Evolutionary conservation across 2,113 vertebrate species (phyloP).

Genomic region (Numida meleagris): DNA sequence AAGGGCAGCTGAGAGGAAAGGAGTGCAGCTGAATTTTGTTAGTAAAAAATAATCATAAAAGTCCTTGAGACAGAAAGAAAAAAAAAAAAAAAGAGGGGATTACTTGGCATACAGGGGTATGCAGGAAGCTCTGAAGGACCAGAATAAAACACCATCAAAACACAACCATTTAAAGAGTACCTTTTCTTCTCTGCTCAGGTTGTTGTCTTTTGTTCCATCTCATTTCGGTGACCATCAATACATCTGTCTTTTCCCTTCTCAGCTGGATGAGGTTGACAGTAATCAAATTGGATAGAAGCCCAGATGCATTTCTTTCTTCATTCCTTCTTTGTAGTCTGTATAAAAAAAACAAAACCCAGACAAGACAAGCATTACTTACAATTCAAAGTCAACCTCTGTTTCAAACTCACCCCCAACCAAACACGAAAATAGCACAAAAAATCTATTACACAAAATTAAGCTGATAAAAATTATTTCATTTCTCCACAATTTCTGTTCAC

Average conservation of each 20-base stretch:
- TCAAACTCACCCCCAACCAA: not conserved
- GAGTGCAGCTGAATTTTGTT: constrained; percentile 24
- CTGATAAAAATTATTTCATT: constrained; percentile 40
- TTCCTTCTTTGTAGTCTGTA: not conserved
- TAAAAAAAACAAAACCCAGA: not conserved
- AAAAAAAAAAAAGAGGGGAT: not conserved
- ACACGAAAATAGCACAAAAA: not conserved
- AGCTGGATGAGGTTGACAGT: not conserved
- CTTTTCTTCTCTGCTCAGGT: constrained; percentile 24
- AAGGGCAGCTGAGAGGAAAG: constrained; percentile 19
- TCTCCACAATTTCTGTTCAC: not conserved
- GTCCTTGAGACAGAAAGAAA: not conserved
- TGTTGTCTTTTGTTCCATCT: constrained; percentile 17
- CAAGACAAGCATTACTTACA: not conserved
- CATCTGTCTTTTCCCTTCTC: constrained; percentile 13
- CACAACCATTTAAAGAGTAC: constrained; percentile 7
- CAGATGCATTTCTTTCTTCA: not conserved
- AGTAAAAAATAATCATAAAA: not conserved
- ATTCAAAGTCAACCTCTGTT: constrained; percentile 1
- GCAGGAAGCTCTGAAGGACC: constrained; percentile 40
- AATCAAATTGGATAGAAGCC: not conserved
- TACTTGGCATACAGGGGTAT: constrained; percentile 6
- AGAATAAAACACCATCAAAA: constrained; percentile 18
- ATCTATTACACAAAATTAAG: constrained; percentile 55
- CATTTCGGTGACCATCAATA: constrained; percentile 18